Percentiles rank a stretch among this genome's conserved stretches.
Conservation (phyloP, 2,888 invertebrate species). For the Tiliacea citrago region DNA sequence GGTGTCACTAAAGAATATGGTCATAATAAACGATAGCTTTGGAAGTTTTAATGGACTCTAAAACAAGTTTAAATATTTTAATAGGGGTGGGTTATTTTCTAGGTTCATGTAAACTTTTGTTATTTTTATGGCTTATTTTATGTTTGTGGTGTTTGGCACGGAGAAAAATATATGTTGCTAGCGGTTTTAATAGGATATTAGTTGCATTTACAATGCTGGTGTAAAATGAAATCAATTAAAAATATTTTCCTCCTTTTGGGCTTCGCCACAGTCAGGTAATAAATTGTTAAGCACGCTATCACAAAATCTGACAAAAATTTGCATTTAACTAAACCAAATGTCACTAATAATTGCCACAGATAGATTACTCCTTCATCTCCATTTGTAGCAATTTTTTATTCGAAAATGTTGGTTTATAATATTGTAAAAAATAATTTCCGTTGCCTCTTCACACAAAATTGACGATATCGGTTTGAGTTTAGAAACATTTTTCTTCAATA, state of each 20-base stretch:
- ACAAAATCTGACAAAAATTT: no score
- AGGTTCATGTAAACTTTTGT: not conserved
- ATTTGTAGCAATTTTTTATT: no score
- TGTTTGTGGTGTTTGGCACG: not conserved
- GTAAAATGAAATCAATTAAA: no score
- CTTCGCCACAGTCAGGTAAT: not conserved
- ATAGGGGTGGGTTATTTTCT: slow-evolving; percentile 24
- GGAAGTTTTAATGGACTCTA: slow-evolving; percentile 38
- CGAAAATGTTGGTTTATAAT: no score
- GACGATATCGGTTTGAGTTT: no score
- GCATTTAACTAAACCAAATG: no score
- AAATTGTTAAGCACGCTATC: no score
- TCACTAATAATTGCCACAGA: no score
- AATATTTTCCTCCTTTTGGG: rapidly evolving
- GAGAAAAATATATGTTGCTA: not conserved
- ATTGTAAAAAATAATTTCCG: no score
- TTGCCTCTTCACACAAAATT: no score
- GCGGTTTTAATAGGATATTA: not conserved
- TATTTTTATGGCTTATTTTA: slow-evolving; percentile 8
- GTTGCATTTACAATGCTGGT: not conserved
- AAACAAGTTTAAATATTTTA: slow-evolving; percentile 44
- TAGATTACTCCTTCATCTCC: no score
- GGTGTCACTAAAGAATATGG: slow-evolving; percentile 59
- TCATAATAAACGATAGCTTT: slow-evolving; percentile 28
- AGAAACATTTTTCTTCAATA: no score